phyloP scores from a whole-genome alignment of 2,113 vertebrate genomes.

The Talpa occidentalis region DNA sequence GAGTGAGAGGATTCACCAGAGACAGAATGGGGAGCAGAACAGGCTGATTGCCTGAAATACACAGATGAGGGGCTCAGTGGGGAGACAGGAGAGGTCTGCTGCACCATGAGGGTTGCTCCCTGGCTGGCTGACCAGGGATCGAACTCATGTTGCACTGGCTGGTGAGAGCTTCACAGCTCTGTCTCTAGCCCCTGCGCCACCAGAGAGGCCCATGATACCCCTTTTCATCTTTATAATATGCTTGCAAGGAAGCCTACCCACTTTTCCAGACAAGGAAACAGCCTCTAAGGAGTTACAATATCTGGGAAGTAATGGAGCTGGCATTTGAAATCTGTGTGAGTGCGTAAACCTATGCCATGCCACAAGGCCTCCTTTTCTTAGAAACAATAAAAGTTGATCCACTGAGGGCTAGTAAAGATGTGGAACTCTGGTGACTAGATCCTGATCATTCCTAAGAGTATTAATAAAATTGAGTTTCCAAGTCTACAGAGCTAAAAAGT shows the following conservation, averaged over 20 bases:
- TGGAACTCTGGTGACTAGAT: background rate
- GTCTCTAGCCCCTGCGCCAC: no score
- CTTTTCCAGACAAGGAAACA: background rate
- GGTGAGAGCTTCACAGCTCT: no score
- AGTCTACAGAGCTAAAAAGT: background rate
- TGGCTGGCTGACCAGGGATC: no score
- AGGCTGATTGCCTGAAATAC: no score
- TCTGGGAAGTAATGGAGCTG: background rate
- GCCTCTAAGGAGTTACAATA: background rate
- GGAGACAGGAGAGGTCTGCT: no score
- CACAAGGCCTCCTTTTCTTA: background rate
- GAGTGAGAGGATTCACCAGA: no score
- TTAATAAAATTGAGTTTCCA: background rate
- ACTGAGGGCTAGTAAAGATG: background rate
- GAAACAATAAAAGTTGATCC: background rate
- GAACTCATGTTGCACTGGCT: no score
- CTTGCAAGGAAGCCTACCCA: background rate
- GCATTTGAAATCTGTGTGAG: constrained; percentile 9
- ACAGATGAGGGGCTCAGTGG: no score
- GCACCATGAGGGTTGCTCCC: no score
- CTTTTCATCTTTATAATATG: background rate
- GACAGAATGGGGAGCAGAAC: no score
- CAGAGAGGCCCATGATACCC: background rate
- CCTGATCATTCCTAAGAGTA: background rate
- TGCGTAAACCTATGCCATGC: background rate